Evolutionary conservation across 2,797 vertebrate species (phyloP).

Genomic region (Odontamblyopus lacepedii): DNA sequence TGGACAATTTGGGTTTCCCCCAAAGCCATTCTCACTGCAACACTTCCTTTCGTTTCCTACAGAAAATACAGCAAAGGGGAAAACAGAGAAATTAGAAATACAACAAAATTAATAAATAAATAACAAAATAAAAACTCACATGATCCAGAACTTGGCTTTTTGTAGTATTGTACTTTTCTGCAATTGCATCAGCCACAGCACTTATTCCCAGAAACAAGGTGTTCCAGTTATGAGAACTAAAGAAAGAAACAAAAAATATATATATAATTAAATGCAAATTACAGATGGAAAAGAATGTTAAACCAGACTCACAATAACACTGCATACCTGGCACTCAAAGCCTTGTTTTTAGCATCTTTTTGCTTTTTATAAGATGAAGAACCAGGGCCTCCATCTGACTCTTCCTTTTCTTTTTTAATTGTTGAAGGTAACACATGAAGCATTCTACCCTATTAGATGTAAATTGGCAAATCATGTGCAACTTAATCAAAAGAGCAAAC

Average conservation of each 20-base stretch:
- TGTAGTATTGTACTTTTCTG: constrained; percentile 91
- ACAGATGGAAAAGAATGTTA: neutral
- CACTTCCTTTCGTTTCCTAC: constrained; percentile 90
- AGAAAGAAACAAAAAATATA: constrained; percentile 13
- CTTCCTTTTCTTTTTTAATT: constrained; percentile 84
- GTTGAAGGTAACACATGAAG: constrained; percentile 92
- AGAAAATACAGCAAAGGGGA: constrained; percentile 5
- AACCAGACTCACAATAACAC: neutral
- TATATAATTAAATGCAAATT: neutral
- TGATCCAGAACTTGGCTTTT: constrained; percentile 96
- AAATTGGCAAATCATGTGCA: neutral
- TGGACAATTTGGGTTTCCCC: constrained; percentile 96
- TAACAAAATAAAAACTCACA: constrained; percentile 78
- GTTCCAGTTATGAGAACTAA: constrained; percentile 97
- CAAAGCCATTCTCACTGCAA: constrained; percentile 92
- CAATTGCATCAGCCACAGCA: constrained; percentile 91
- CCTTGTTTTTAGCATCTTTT: constrained; percentile 90
- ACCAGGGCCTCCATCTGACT: constrained; percentile 65
- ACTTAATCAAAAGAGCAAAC: neutral
- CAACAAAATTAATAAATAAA: neutral
- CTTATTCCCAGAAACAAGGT: constrained; percentile 91
- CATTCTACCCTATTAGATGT: constrained; percentile 85
- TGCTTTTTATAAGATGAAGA: constrained; percentile 89
- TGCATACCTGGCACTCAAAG: constrained; percentile 86
- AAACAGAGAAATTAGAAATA: neutral